phyloP scores from a whole-genome alignment of 1,140 invertebrate genomes.

The Cataglyphis hispanica region DNA sequence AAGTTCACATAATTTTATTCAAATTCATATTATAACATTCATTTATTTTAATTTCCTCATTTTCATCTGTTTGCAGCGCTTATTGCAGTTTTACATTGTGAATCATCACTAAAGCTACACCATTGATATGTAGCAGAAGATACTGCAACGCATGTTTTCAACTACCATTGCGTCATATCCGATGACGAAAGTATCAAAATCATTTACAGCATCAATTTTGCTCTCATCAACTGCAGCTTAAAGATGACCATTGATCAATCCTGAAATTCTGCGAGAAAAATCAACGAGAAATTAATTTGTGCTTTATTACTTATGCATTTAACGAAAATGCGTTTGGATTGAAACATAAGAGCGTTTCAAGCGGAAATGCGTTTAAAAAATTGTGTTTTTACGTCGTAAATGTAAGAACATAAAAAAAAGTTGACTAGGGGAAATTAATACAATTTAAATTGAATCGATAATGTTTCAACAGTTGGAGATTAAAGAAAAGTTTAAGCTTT shows the following conservation, averaged over 20 bases:
- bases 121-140: constrained; percentile 26
- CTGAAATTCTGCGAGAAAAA: not conserved
- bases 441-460: not conserved
- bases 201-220: constrained; percentile 2
- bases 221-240: not conserved
- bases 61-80: constrained; percentile 45
- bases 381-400: not conserved
- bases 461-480: constrained; percentile 1
- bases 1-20: constrained; percentile 9
- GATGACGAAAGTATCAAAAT: constrained; percentile 12
- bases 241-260: not conserved
- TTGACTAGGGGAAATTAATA: not conserved
- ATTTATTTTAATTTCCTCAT: not conserved
- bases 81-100: constrained; percentile 34
- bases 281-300: not conserved
- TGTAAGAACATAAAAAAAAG: not conserved
- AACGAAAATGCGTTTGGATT: not conserved
- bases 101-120: constrained; percentile 12
- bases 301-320: not conserved
- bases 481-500: constrained; percentile 14
- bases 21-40: constrained; percentile 4
- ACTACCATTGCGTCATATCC: constrained; percentile 7
- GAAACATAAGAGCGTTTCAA: not conserved
- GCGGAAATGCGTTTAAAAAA: not conserved
- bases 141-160: constrained; percentile 16